Evolutionary conservation across 2,888 invertebrate species (phyloP).

Genomic region (Tipula helvola): DNA sequence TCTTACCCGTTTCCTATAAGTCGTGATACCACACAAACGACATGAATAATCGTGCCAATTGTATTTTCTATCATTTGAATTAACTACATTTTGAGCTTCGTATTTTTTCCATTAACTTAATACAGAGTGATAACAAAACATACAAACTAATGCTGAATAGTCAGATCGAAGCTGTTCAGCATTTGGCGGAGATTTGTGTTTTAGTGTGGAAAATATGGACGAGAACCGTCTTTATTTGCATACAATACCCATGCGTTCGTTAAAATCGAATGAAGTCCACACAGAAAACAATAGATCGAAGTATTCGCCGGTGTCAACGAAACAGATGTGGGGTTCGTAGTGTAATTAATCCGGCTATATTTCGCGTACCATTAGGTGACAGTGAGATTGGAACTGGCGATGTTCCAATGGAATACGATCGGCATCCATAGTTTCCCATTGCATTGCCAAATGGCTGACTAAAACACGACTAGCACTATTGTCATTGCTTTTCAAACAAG

Average conservation of each 20-base stretch:
- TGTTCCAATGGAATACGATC: conserved; percentile 70
- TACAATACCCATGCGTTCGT: conserved; percentile 72
- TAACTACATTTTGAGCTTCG: conserved; percentile 43
- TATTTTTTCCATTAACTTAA: conserved; percentile 74
- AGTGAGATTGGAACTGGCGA: conserved; percentile 49
- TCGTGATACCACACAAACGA: conserved; percentile 82
- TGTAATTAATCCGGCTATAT: conserved; percentile 50
- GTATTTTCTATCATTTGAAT: conserved; percentile 64
- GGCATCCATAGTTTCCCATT: conserved; percentile 78
- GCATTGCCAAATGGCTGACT: conserved; percentile 65
- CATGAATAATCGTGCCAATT: conserved; percentile 88
- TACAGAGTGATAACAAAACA: conserved; percentile 85
- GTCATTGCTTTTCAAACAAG: conserved; percentile 54
- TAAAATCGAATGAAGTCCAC: conserved; percentile 77
- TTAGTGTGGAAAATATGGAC: conserved; percentile 52
- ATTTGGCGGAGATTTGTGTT: conserved; percentile 62
- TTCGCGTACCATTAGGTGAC: conserved; percentile 54
- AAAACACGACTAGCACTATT: conserved; percentile 52
- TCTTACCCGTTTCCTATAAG: conserved; percentile 74
- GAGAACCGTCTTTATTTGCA: conserved; percentile 51
- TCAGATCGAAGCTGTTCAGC: conserved; percentile 79
- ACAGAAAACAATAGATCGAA: conserved; percentile 79
- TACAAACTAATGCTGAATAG: conserved; percentile 82
- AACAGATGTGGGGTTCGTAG: conserved; percentile 65
- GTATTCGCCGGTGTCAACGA: conserved; percentile 52